Evolutionary conservation across 2,888 invertebrate species (phyloP), one percentile per base, ranked within the genome.

Genomic region (Platerodrilus igneus): DNA sequence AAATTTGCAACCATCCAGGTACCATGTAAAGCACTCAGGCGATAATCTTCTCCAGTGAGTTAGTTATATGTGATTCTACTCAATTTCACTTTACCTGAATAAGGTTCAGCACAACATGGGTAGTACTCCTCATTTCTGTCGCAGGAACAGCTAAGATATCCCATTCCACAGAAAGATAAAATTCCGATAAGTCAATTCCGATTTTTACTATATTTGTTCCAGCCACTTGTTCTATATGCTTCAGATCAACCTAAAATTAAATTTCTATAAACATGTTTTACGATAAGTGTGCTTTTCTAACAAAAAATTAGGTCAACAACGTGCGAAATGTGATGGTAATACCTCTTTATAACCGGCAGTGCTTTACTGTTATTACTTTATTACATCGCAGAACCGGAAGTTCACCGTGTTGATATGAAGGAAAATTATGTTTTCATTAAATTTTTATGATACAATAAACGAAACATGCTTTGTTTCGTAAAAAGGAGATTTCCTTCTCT

Each of bases 81-180:
- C 22, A 23, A 25, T 15, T 21, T 22, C 23, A 27, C 39, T 51
- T 64, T 67, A 88, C 90, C 89, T 60, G 90, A 88, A 66, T 87
- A 91, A 0, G 91, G 91, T 63, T 91, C 91, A 2, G 71, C 63
- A 52, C 86, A 88, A 59, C 88, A 87, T 0, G 94, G 94, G 66
- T 96, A 95, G 61, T 87, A 91, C 66, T 92, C 91, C 63, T 92
- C 91, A 58, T 92, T 92, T 58, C 88, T 0, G 86, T 83, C 0
- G 92, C 92, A 4, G 91, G 92, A 18, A 95, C 95, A 62, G 90
- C 90, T 3, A 97, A 73, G 52, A 97, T 88, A 64, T 97, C 96
- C 96, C 96, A 97, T 70, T 97, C 96, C 0, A 96, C 95, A 0
- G 93, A 93, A 42, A 91, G 75, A 66, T 96, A 96, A 72, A 96